Evolutionary conservation across 2,113 vertebrate species (phyloP).

Genomic region (Sylvilagus bachmani): DNA sequence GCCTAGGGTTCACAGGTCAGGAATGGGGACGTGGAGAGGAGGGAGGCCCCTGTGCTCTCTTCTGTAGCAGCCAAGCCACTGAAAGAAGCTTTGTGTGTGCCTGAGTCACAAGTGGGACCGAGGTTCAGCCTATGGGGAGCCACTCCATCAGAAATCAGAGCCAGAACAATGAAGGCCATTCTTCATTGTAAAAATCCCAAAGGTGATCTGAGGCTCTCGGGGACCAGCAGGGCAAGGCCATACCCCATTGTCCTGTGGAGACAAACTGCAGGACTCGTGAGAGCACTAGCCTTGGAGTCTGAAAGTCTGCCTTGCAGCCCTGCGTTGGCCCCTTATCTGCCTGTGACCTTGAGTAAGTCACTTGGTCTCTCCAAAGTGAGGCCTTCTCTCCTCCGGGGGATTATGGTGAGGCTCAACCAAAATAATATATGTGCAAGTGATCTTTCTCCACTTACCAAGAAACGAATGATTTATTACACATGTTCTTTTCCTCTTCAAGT

Average conservation of each 20-base stretch:
- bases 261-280: not conserved
- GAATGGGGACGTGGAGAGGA: not conserved
- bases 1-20: accelerated
- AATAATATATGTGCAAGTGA: not conserved
- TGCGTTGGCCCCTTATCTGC: not conserved
- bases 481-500: not conserved
- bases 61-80: not conserved
- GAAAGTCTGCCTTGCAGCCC: not conserved
- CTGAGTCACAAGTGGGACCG: not conserved
- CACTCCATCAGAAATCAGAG: not conserved
- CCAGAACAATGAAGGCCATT: constrained; percentile 42
- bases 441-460: not conserved
- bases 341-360: not conserved
- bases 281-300: not conserved
- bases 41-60: not conserved
- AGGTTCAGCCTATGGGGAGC: not conserved
- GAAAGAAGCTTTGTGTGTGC: constrained; percentile 41
- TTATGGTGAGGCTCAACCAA: not conserved
- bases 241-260: not conserved
- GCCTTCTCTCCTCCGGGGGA: not conserved
- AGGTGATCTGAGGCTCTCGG: not conserved
- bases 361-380: not conserved
- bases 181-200: not conserved
- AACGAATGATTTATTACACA: not conserved
- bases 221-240: not conserved